Conservation (phyloP, 2,888 invertebrate genomes). For the Neria commutata region DNA sequence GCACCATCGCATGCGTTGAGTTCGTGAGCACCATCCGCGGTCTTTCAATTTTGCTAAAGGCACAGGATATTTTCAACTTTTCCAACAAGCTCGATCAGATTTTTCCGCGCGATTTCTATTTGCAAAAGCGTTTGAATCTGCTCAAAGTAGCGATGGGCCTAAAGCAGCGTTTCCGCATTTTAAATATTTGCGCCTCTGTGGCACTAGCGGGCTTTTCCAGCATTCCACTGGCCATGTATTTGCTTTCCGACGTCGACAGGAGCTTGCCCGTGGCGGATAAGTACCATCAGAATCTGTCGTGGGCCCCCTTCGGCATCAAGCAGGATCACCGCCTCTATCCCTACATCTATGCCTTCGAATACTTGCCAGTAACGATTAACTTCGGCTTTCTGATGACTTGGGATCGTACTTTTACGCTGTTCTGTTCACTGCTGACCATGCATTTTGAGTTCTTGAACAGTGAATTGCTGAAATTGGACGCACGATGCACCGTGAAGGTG, state of each 20-base stretch:
- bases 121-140: slow-evolving; percentile 21
- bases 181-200: background rate
- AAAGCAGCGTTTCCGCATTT: slow-evolving; percentile 11
- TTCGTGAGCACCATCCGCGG: slow-evolving; percentile 21
- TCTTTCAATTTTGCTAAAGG: slow-evolving; percentile 9
- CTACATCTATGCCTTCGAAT: background rate
- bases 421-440: background rate
- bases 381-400: background rate
- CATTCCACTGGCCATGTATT: slow-evolving; percentile 17
- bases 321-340: slow-evolving; percentile 12
- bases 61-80: slow-evolving; percentile 10
- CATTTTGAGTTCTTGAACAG: background rate
- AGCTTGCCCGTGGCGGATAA: slow-evolving; percentile 17
- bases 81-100: slow-evolving; percentile 22
- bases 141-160: slow-evolving; percentile 5
- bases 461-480: background rate
- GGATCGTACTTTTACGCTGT: background rate
- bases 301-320: slow-evolving; percentile 26
- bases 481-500: background rate
- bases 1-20: slow-evolving; percentile 22
- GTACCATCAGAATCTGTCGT: slow-evolving; percentile 28
- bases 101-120: slow-evolving; percentile 12
- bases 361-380: background rate
- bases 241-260: slow-evolving; percentile 16
- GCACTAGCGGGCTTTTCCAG: slow-evolving; percentile 6